These are phyloP conservation scores for Podocnemis expansa DNA, from an alignment of 2,113 vertebrate species.

Conservation along the genomic window DNA sequence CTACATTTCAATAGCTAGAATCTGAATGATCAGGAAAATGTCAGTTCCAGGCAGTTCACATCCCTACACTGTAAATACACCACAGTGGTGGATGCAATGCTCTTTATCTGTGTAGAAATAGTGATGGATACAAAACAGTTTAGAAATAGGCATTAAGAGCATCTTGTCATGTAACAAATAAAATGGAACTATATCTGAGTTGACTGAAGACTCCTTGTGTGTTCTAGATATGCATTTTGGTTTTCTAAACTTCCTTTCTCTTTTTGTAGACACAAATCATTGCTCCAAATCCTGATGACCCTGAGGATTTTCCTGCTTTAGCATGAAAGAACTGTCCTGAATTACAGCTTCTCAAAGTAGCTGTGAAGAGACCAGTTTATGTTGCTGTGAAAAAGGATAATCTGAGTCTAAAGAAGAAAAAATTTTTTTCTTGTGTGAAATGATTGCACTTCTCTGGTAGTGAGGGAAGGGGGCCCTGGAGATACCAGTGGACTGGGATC, in stretches of 20 bases:
- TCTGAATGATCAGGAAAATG: not conserved
- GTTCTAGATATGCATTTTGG: not conserved
- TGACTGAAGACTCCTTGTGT: not conserved
- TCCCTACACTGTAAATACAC: not conserved
- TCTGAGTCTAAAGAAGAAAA: slow-evolving; percentile 60
- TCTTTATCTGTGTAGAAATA: not conserved
- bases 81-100: not conserved
- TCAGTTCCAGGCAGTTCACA: not conserved
- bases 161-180: not conserved
- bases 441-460: slow-evolving; percentile 21
- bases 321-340: slow-evolving; percentile 58
- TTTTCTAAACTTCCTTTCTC: not conserved
- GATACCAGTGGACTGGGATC: not conserved
- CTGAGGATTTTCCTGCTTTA: slow-evolving; percentile 94
- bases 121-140: not conserved
- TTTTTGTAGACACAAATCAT: slow-evolving; percentile 69
- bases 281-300: slow-evolving; percentile 91
- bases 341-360: not conserved
- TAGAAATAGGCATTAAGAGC: not conserved
- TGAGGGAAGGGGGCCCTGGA: not conserved
- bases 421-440: slow-evolving; percentile 53
- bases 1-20: not conserved
- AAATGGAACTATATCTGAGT: not conserved
- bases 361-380: slow-evolving; percentile 33
- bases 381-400: slow-evolving; percentile 44